Evolutionary conservation across 2,888 invertebrate genomes (phyloP).

Genomic region (Beris chalybata): DNA sequence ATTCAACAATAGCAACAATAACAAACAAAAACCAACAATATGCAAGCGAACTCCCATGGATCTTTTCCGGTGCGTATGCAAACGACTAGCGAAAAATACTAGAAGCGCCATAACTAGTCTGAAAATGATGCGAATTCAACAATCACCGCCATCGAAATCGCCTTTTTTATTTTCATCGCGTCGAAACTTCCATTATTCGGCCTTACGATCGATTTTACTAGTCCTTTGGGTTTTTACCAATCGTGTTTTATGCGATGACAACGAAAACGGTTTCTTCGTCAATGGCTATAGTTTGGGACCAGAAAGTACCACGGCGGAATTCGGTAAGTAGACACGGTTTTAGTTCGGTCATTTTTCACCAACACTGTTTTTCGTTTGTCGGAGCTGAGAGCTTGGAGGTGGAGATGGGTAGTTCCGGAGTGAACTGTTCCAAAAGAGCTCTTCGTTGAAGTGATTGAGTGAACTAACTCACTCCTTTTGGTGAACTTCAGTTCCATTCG

Average conservation of each 20-base stretch:
- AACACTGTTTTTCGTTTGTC: too few species aligned
- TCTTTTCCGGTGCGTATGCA: too few species aligned
- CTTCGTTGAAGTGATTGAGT: too few species aligned
- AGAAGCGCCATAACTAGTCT: background rate
- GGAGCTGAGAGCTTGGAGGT: too few species aligned
- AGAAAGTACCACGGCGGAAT: conserved; percentile 56
- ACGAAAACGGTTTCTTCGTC: conserved; percentile 52
- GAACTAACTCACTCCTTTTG: too few species aligned
- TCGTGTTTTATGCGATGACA: conserved; percentile 50
- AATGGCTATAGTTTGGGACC: conserved; percentile 52
- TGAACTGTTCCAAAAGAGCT: too few species aligned
- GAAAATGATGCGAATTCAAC: conserved; percentile 49
- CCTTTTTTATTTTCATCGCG: background rate
- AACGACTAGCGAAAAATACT: background rate
- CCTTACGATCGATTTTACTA: conserved; percentile 1
- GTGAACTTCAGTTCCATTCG: too few species aligned
- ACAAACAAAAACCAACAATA: conserved; percentile 3
- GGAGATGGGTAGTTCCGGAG: too few species aligned
- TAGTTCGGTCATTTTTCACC: too few species aligned
- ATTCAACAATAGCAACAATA: conserved; percentile 30
- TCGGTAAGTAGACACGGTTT: conserved; percentile 49
- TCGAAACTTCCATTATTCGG: conserved; percentile 11
- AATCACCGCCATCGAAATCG: conserved; percentile 42
- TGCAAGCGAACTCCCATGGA: background rate
- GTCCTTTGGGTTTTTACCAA: conserved; percentile 45